phyloP scores from a whole-genome alignment of 2,797 vertebrate genomes.

The Momotus momota region DNA sequence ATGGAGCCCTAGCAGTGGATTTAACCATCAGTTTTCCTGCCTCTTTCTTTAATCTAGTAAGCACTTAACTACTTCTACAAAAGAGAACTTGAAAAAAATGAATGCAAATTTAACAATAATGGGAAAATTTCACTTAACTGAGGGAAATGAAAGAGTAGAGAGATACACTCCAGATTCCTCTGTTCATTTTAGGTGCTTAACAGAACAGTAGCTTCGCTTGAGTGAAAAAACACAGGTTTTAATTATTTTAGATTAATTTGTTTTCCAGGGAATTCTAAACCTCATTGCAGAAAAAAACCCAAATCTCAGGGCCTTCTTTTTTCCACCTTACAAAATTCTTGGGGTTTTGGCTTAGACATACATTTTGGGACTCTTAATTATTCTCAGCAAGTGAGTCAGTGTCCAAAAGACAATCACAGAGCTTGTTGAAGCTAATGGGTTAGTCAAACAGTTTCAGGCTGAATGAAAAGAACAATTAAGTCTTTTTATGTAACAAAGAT shows the following conservation, averaged over 20 bases:
- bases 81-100: background rate
- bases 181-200: background rate
- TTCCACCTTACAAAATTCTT: background rate
- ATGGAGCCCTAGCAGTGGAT: background rate
- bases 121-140: background rate
- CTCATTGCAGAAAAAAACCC: background rate
- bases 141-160: background rate
- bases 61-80: background rate
- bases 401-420: background rate
- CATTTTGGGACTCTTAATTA: background rate
- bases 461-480: background rate
- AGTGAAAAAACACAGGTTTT: background rate
- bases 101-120: background rate
- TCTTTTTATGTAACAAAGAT: background rate
- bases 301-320: background rate
- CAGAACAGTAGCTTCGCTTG: background rate
- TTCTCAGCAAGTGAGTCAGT: background rate
- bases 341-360: background rate
- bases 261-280: background rate
- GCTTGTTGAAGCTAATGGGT: background rate
- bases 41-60: background rate
- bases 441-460: conserved; percentile 10
- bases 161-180: background rate
- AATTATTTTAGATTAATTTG: background rate
- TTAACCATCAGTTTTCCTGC: background rate